phyloP scores from a whole-genome alignment of 2,888 invertebrate species.

The Zhuqinia jingwanae region DNA sequence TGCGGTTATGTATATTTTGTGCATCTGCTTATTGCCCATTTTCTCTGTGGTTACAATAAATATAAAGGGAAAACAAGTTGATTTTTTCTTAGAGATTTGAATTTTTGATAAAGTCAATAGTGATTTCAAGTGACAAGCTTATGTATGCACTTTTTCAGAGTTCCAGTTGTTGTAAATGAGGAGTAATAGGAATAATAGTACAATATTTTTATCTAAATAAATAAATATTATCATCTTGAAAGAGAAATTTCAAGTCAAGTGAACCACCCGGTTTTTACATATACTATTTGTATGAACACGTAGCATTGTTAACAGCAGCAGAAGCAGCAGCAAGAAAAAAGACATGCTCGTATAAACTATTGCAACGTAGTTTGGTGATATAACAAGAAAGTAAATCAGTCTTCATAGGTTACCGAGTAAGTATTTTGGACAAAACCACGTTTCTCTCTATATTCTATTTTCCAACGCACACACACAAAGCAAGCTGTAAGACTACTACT shows the following conservation, averaged over 20 bases:
- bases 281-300: background rate
- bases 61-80: conserved; percentile 34
- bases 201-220: conserved; percentile 30
- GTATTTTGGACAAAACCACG: conserved; percentile 20
- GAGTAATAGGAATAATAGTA: conserved; percentile 44
- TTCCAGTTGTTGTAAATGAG: conserved; percentile 54
- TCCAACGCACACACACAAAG: too few species aligned
- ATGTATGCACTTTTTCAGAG: too few species aligned
- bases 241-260: background rate
- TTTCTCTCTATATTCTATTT: conserved; percentile 6
- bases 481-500: conserved; percentile 4
- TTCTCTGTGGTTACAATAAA: conserved; percentile 1
- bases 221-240: conserved; percentile 22
- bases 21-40: conserved; percentile 38
- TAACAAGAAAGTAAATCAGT: conserved; percentile 43
- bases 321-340: conserved; percentile 43
- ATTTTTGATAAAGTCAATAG: conserved; percentile 66
- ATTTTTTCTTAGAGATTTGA: conserved; percentile 27
- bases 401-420: conserved; percentile 9
- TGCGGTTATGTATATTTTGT: conserved; percentile 19
- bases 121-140: conserved; percentile 62
- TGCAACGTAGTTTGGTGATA: background rate
- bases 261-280: conserved; percentile 48
- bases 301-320: conserved; percentile 29
- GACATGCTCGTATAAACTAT: conserved; percentile 3